Conservation (phyloP, 2,888 invertebrate genomes). For the Arenicola marina region DNA sequence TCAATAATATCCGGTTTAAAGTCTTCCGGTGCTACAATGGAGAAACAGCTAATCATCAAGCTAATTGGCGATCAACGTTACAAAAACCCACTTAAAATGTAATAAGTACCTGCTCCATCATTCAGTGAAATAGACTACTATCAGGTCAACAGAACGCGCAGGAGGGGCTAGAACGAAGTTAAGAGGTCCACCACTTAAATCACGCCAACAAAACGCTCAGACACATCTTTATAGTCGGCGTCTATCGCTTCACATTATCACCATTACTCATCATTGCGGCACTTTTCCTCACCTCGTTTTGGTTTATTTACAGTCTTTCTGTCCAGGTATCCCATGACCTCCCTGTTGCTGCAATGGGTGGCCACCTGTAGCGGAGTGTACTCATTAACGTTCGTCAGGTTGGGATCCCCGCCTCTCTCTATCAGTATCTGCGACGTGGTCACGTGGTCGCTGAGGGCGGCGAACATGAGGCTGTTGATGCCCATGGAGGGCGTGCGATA, state of each 20-base stretch:
- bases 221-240: no score
- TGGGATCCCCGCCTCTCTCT: slow-evolving; percentile 59
- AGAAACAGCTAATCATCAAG: no score
- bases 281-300: slow-evolving; percentile 39
- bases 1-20: slow-evolving; percentile 57
- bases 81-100: no score
- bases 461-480: slow-evolving; percentile 59
- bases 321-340: slow-evolving; percentile 55
- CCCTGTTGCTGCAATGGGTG: slow-evolving; percentile 42
- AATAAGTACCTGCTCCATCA: no score
- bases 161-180: no score
- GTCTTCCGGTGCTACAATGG: slow-evolving; percentile 49
- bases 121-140: no score
- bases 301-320: slow-evolving; percentile 58
- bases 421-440: slow-evolving; percentile 60
- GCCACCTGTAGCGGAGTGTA: slow-evolving; percentile 61
- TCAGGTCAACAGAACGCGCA: no score
- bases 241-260: no score
- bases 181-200: no score
- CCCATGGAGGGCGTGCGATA: slow-evolving; percentile 55
- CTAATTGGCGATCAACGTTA: no score
- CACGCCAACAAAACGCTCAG: no score
- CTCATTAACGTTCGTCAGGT: slow-evolving; percentile 54
- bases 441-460: slow-evolving; percentile 60
- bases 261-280: not conserved